These are phyloP conservation scores for Triplophysa yarkandensis DNA, from an alignment of 2,797 vertebrate species.

Conservation along the genomic window DNA sequence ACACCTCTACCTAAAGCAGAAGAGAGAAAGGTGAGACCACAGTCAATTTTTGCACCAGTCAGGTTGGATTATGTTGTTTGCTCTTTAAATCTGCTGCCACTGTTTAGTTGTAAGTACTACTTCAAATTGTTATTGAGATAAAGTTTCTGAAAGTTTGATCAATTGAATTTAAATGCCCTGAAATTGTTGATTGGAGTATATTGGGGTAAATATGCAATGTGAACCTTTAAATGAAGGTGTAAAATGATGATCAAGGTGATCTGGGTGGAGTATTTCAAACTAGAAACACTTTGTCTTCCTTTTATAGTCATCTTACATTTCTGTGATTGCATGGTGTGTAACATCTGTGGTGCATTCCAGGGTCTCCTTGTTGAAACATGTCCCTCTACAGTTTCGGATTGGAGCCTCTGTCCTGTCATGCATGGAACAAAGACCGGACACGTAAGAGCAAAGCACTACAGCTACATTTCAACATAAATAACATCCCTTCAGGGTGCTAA, in stretches of 20 bases:
- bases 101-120: constrained; percentile 3
- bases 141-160: background rate
- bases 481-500: constrained; percentile 10
- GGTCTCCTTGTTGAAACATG: constrained; percentile 72
- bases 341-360: constrained; percentile 68
- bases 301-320: constrained; percentile 51
- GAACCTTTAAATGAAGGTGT: background rate
- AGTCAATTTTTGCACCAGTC: background rate
- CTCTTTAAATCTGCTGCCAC: constrained; percentile 15
- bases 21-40: constrained; percentile 28
- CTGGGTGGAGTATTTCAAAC: constrained; percentile 11
- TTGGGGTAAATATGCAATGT: no score
- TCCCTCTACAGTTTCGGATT: constrained; percentile 76
- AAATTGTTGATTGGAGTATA: no score
- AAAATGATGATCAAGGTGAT: background rate
- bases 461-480: constrained; percentile 15
- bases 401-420: constrained; percentile 81
- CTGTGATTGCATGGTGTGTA: constrained; percentile 19
- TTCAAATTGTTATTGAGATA: background rate
- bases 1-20: constrained; percentile 6
- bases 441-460: constrained; percentile 56
- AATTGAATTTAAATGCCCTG: background rate
- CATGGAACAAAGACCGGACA: constrained; percentile 80
- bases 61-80: constrained; percentile 16
- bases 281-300: background rate